Conservation (phyloP, 2,113 vertebrate genomes). For the Suncus etruscus region DNA sequence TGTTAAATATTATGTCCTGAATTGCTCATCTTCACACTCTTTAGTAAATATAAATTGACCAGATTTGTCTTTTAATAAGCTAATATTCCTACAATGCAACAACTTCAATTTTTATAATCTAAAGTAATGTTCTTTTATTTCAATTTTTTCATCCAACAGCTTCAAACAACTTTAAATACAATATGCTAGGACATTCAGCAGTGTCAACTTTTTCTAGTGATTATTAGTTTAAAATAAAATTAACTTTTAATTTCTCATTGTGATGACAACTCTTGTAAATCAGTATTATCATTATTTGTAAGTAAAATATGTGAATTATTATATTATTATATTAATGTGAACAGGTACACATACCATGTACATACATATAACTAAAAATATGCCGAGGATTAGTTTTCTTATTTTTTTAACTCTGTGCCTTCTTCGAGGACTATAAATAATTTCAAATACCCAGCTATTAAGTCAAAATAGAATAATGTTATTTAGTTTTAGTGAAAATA, state of each 20-base stretch:
- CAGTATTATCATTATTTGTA: neutral
- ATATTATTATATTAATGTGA: neutral
- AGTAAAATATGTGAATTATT: too few species aligned
- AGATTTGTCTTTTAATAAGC: neutral
- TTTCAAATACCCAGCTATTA: neutral
- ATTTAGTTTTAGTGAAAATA: neutral
- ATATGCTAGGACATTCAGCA: neutral
- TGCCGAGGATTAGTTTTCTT: neutral
- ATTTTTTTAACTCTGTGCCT: neutral
- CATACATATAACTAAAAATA: neutral
- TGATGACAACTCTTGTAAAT: neutral
- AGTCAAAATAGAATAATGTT: neutral
- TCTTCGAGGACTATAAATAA: neutral
- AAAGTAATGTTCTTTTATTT: neutral
- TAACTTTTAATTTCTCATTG: neutral
- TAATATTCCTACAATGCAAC: neutral
- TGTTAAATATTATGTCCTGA: neutral
- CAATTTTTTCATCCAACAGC: neutral
- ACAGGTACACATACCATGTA: neutral
- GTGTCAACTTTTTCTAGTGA: neutral
- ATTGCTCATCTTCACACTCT: neutral
- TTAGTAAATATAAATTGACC: neutral
- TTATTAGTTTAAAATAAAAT: constrained; percentile 9
- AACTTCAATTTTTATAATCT: neutral
- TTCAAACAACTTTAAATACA: neutral